Base-by-base conservation (phyloP, 2,113 vertebrate genomes). In the Rhineura floridana region DNA sequence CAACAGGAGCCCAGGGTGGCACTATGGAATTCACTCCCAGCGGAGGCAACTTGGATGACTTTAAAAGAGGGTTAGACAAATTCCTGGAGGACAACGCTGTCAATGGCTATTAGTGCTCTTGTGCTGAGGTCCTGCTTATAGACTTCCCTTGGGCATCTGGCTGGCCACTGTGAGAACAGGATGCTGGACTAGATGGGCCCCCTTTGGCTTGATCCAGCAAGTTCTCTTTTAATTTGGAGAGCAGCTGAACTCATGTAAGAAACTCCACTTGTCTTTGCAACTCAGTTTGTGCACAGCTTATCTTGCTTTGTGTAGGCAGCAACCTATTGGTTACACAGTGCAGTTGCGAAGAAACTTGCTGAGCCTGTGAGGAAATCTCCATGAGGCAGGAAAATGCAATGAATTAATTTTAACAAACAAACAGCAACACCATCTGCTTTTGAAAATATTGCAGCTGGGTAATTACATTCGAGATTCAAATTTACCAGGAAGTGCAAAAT, bases 401-500 rank as follows among this genome's bases (percentile, higher is more conserved):
- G 70, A 73, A 83, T 50, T 36, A 50, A 3, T 69, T 59, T 12
- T 8, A 23, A 23, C 39, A 36, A 11, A 36, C 33, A 55, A 48
- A 46, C 69, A 62, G 30, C 50, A 62, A 73, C 42, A 36, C 42
- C 36, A 76, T 79, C 81, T 72, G 3, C 0, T 50, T 75, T 73
- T 48, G 44, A 84, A 90, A 92, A 91, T 70, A 88, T 92, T 0
- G 0, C 4, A 75, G 85, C 44, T 81, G 77, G 89, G 75, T 77
- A 46, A 28, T 3, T 81, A 73, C n/a, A n/a, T n/a, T n/a, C n/a
- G n/a, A 9, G 55, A 87, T 72, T 95, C 85, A 90, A 89, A 94
- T 93, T 93, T 93, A 91, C 83, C 83, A 83, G 88, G 1, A 85
- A 90, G 69, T 84, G 85, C 59, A 83, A 50, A 88, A 88, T 87